Conservation (phyloP, 2,113 vertebrate genomes). For the Muscicapa adusta region DNA sequence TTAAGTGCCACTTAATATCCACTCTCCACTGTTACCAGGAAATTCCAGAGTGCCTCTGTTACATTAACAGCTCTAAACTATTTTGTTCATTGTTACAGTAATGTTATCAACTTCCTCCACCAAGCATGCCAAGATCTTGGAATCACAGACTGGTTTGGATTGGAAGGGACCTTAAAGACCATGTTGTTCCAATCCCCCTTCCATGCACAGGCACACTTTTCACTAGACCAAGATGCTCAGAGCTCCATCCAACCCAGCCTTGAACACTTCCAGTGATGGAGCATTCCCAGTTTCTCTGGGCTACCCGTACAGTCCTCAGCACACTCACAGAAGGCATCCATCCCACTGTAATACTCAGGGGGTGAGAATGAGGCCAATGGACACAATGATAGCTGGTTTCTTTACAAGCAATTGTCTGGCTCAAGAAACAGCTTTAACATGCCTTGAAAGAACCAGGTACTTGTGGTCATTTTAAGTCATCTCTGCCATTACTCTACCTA, state of each 20-base stretch:
- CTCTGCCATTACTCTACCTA: background rate
- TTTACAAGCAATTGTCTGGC: background rate
- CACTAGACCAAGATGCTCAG: background rate
- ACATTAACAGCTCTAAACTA: background rate
- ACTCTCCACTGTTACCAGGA: background rate
- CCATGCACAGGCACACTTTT: background rate
- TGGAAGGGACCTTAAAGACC: background rate
- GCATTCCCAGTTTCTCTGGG: background rate
- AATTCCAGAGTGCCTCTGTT: background rate
- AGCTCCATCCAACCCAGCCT: background rate
- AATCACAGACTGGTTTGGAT: background rate
- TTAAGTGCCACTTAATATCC: background rate
- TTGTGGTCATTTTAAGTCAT: background rate
- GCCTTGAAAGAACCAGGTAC: background rate
- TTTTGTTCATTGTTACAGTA: background rate
- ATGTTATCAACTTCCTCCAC: background rate
- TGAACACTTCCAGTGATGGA: background rate
- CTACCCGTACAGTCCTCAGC: background rate
- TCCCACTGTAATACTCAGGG: background rate
- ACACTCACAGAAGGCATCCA: background rate
- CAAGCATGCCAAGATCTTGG: background rate
- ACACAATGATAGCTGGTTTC: background rate
- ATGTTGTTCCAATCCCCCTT: background rate
- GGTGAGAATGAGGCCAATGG: background rate
- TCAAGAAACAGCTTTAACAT: background rate